A percentile compares a stretch with the other conserved stretches of the same genome.
Evolutionary conservation across 2,113 vertebrate species (phyloP).

Genomic region (Hiodon alosoides): DNA sequence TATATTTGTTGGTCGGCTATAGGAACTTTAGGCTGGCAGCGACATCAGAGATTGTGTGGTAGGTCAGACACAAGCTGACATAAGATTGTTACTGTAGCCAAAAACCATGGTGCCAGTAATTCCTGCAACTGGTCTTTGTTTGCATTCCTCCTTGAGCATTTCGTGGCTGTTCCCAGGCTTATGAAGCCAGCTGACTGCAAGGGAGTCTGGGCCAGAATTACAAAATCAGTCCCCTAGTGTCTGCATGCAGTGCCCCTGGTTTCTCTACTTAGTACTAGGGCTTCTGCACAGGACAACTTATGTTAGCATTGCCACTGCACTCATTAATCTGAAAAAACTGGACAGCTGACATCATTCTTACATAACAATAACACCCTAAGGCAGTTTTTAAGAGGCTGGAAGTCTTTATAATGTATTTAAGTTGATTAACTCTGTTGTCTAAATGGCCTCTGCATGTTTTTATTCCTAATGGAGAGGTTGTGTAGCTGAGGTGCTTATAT

Average conservation of each 20-base stretch:
- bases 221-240: not conserved
- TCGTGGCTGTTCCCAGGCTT: slow-evolving; percentile 5
- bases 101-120: slow-evolving; percentile 35
- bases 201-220: slow-evolving; percentile 31
- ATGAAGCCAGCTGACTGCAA: slow-evolving; percentile 34
- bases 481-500: not conserved
- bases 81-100: slow-evolving; percentile 40
- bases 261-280: not conserved
- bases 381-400: not conserved
- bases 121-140: slow-evolving; percentile 29
- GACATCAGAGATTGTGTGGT: not conserved
- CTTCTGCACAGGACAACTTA: not conserved
- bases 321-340: not conserved
- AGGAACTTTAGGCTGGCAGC: not conserved
- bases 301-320: not conserved
- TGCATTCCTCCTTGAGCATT: slow-evolving; percentile 48
- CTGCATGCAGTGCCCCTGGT: not conserved
- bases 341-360: not conserved
- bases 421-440: not conserved
- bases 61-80: slow-evolving; percentile 18
- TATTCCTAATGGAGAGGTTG: not conserved
- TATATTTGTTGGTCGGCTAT: not conserved
- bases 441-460: not conserved
- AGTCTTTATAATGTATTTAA: not conserved
- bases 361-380: not conserved